phyloP scores from a whole-genome alignment of 2,113 vertebrate genomes.

The Dicaeum eximium region DNA sequence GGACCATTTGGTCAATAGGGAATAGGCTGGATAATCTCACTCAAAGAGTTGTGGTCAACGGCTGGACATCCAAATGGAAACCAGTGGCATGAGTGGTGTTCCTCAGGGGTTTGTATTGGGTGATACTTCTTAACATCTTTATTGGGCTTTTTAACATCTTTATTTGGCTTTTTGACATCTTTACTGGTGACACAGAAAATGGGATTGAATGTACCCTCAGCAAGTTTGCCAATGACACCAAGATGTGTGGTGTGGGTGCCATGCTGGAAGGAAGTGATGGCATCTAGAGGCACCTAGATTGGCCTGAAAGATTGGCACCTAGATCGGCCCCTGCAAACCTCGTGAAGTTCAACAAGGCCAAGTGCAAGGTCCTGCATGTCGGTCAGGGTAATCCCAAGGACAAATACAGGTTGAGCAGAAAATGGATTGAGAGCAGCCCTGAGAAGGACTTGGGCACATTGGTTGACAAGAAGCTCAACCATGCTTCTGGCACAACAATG shows the following conservation, averaged over 20 bases:
- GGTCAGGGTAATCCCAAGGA: neutral
- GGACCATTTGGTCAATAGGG: neutral
- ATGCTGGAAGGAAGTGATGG: neutral
- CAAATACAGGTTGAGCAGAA: neutral
- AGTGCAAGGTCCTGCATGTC: neutral
- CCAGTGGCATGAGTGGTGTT: neutral
- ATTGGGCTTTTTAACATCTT: neutral
- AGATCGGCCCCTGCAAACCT: neutral
- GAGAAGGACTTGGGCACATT: neutral
- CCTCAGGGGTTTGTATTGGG: neutral
- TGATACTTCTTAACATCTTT: too few species aligned
- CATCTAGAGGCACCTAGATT: neutral
- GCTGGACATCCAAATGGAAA: neutral
- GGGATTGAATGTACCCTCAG: neutral
- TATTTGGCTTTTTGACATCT: neutral
- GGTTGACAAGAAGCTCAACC: neutral
- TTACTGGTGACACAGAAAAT: accelerated
- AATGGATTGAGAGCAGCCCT: neutral
- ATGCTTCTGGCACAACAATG: too few species aligned
- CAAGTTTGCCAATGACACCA: neutral
- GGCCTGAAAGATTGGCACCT: neutral
- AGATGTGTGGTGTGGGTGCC: neutral
- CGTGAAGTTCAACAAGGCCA: neutral
- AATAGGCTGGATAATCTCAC: neutral
- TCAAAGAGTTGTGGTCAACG: neutral